Evolutionary conservation across 2,113 vertebrate species (phyloP).

Genomic region (Archilochus colubris): DNA sequence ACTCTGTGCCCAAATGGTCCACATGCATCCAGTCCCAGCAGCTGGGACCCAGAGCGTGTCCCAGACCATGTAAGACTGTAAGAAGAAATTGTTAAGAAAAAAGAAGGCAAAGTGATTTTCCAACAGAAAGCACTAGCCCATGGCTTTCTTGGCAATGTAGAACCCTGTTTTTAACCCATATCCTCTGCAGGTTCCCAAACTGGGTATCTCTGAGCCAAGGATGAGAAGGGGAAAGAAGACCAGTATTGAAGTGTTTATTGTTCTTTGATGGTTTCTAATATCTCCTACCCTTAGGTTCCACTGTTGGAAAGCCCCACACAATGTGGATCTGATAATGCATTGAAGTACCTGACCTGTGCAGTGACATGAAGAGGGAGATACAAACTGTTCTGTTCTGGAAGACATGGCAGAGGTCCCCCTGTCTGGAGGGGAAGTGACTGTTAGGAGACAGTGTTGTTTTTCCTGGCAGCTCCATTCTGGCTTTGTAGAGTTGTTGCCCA

Average conservation of each 20-base stretch:
- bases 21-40: background rate
- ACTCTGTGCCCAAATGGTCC: background rate
- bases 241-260: background rate
- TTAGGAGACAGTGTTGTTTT: background rate
- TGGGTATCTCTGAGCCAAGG: background rate
- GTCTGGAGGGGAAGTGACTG: background rate
- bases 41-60: accelerated
- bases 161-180: background rate
- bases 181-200: background rate
- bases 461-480: slow-evolving; percentile 10
- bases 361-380: background rate
- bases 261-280: background rate
- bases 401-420: background rate
- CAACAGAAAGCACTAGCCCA: background rate
- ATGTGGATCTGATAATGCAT: background rate
- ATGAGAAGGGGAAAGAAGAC: background rate
- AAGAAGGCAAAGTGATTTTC: background rate
- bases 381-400: background rate
- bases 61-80: accelerated
- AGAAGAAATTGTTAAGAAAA: background rate
- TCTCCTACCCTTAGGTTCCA: background rate
- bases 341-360: background rate
- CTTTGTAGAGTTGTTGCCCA: slow-evolving; percentile 7
- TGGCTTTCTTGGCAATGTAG: background rate
- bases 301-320: background rate